phyloP scores from a whole-genome alignment of 2,888 invertebrate species.

The Drosophila suboccidentalis region DNA sequence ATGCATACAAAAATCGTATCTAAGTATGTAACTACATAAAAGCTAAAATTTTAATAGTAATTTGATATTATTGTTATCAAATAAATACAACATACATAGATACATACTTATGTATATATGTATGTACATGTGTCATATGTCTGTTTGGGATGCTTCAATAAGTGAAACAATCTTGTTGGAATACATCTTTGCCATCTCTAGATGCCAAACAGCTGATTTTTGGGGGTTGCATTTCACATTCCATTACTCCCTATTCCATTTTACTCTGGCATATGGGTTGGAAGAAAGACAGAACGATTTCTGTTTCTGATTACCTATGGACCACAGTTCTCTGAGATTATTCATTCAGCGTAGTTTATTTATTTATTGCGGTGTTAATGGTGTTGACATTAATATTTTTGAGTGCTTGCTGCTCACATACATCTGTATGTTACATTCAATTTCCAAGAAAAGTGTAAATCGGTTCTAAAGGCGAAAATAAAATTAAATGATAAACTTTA shows the following conservation, averaged over 20 bases:
- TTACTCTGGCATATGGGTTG: slow-evolving; percentile 11
- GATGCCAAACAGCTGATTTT: slow-evolving; percentile 27
- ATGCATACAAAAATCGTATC: no score
- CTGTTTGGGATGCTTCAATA: not conserved
- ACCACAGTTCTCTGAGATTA: slow-evolving; percentile 18
- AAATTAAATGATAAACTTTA: not conserved
- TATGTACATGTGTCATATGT: no score
- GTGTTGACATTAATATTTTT: slow-evolving; percentile 17
- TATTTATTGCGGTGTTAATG: slow-evolving; percentile 17
- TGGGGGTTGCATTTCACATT: slow-evolving; percentile 24
- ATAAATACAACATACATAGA: no score
- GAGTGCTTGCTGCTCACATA: slow-evolving; percentile 5
- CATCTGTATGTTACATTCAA: slow-evolving; percentile 1
- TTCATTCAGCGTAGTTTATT: slow-evolving; percentile 32
- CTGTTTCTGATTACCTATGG: slow-evolving; percentile 21
- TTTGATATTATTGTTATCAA: no score
- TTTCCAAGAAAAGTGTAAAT: not conserved
- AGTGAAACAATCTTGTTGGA: not conserved
- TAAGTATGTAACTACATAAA: no score
- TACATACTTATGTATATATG: no score
- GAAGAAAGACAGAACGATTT: slow-evolving; percentile 17
- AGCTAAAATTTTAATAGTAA: no score
- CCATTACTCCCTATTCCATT: slow-evolving; percentile 17
- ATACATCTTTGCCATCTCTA: slow-evolving; percentile 24
- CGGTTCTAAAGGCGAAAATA: not conserved